Percentiles rank a stretch among this genome's conserved stretches.
phyloP scores from a whole-genome alignment of 2,888 invertebrate species.

The Synergus itoensis region DNA sequence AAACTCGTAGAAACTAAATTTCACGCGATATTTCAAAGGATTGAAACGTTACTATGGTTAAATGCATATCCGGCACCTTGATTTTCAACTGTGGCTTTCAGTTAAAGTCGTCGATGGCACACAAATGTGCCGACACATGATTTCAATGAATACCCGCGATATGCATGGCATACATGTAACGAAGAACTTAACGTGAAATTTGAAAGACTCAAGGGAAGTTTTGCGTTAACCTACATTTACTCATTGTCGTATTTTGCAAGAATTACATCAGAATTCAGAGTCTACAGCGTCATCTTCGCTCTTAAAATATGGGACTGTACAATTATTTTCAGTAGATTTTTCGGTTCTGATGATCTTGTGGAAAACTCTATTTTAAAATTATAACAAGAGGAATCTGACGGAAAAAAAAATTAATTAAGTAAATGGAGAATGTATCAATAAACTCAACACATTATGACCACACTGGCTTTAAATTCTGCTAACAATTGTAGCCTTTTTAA shows the following conservation, averaged over 20 bases:
- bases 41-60: slow-evolving; percentile 31
- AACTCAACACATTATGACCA: background rate
- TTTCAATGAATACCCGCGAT: slow-evolving; percentile 20
- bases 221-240: background rate
- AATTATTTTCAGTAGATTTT: too few relatives aligned
- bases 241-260: background rate
- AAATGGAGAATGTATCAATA: background rate
- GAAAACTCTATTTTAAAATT: too few relatives aligned
- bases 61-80: slow-evolving; percentile 38
- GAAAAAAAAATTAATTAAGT: background rate
- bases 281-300: too few relatives aligned
- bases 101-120: slow-evolving; percentile 30
- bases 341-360: too few relatives aligned
- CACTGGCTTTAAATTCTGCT: background rate
- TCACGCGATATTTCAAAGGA: slow-evolving; percentile 35
- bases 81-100: slow-evolving; percentile 38
- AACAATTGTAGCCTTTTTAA: slow-evolving; percentile 10
- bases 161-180: slow-evolving; percentile 2
- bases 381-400: background rate
- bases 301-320: too few relatives aligned
- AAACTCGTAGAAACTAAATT: slow-evolving; percentile 37
- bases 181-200: background rate
- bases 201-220: background rate
- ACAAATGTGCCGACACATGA: slow-evolving; percentile 31
- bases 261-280: background rate